Evolutionary conservation across 2,888 invertebrate genomes (phyloP).

Genomic region (Norana najaformis): DNA sequence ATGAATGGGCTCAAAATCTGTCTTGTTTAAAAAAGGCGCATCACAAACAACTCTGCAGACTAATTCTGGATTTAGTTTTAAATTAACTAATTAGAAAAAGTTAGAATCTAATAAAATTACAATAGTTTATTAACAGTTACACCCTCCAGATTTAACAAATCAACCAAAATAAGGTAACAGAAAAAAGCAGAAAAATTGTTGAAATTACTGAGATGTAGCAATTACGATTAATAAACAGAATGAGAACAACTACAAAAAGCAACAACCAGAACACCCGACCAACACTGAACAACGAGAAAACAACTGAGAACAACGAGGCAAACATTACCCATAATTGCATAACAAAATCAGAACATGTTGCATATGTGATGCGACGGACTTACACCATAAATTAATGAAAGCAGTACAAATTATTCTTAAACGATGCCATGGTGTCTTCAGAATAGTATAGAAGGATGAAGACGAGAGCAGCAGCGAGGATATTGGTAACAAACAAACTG

Average conservation of each 20-base stretch:
- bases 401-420: too few species aligned
- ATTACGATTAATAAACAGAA: neutral
- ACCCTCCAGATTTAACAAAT: neutral
- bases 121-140: neutral
- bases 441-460: too few species aligned
- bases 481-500: too few species aligned
- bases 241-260: neutral
- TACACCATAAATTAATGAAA: too few species aligned
- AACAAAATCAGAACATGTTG: too few species aligned
- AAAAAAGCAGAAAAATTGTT: neutral
- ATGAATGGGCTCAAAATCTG: neutral
- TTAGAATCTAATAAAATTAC: neutral
- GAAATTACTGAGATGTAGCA: neutral
- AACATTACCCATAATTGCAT: too few species aligned
- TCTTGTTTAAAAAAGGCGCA: neutral
- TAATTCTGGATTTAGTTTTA: neutral
- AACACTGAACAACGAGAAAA: too few species aligned
- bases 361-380: too few species aligned
- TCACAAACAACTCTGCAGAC: slow-evolving; percentile 18
- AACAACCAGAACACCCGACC: too few species aligned
- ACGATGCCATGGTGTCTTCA: too few species aligned
- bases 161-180: neutral
- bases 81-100: neutral
- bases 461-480: too few species aligned
- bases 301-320: too few species aligned